phyloP scores from a whole-genome alignment of 2,113 vertebrate genomes.

The Amphiprion percula region DNA sequence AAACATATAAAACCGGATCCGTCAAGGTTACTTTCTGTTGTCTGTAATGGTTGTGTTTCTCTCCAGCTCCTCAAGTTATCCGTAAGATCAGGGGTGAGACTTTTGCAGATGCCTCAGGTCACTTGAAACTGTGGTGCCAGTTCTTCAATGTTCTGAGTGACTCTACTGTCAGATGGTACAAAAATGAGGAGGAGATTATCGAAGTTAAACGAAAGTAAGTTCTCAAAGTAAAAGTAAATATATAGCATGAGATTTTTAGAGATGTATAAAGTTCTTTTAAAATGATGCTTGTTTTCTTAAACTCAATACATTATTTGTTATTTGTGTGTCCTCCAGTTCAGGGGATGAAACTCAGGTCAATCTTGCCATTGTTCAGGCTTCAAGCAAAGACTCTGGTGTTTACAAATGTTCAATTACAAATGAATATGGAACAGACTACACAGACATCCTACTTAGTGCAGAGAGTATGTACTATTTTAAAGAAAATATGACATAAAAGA shows the following conservation, averaged over 20 bases:
- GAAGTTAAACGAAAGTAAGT: constrained; percentile 89
- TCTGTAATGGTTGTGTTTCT: constrained; percentile 11
- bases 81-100: constrained; percentile 95
- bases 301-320: not conserved
- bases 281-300: too few relatives aligned
- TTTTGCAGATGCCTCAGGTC: constrained; percentile 92
- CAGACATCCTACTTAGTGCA: constrained; percentile 91
- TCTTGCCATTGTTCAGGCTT: constrained; percentile 92
- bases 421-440: constrained; percentile 89
- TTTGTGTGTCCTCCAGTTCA: constrained; percentile 82
- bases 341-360: constrained; percentile 93
- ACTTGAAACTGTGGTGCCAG: constrained; percentile 98
- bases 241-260: too few relatives aligned
- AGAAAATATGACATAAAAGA: not conserved
- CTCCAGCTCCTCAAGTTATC: constrained; percentile 95
- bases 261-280: too few relatives aligned
- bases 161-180: constrained; percentile 92
- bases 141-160: constrained; percentile 97
- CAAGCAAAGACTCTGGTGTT: constrained; percentile 89
- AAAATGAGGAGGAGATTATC: constrained; percentile 88
- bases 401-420: constrained; percentile 93
- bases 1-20: not conserved
- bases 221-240: not conserved
- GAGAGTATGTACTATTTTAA: constrained; percentile 83
- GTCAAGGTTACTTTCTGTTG: not conserved